Conservation (phyloP, 2,113 vertebrate species). For the Calidris pugnax region DNA sequence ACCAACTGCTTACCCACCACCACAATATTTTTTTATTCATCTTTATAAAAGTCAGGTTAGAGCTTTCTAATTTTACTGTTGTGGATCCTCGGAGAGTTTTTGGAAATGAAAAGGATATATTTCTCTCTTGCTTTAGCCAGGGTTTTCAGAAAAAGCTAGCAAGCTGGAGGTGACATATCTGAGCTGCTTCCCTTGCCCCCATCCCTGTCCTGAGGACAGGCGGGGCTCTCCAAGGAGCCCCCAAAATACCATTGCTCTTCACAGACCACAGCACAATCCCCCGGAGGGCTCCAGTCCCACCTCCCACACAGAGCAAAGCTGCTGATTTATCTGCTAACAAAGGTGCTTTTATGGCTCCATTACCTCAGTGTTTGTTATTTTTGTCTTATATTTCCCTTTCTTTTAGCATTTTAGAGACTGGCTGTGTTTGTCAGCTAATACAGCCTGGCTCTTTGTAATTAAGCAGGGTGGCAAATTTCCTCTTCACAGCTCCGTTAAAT, state of each 20-base stretch:
- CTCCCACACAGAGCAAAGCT: background rate
- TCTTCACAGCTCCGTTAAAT: background rate
- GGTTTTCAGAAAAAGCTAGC: background rate
- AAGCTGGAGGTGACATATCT: background rate
- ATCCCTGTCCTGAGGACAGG: background rate
- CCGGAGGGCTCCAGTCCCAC: background rate
- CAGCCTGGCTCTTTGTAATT: background rate
- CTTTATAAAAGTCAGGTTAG: conserved; percentile 2
- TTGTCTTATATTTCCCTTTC: background rate
- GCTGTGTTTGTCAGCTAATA: background rate
- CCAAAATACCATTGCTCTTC: background rate
- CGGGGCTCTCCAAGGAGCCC: background rate
- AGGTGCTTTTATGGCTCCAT: background rate
- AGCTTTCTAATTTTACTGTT: conserved; percentile 6
- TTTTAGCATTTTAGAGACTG: background rate
- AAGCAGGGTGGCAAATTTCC: background rate
- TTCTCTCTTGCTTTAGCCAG: background rate
- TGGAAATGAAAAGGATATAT: background rate
- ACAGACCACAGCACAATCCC: accelerated
- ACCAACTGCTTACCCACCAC: background rate
- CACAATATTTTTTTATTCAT: background rate
- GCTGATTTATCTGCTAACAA: accelerated
- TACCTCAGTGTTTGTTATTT: background rate
- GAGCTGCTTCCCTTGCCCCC: background rate
- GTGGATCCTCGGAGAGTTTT: conserved; percentile 10